Evolutionary conservation across 2,888 invertebrate species (phyloP).

Genomic region (Crioceris asparagi): DNA sequence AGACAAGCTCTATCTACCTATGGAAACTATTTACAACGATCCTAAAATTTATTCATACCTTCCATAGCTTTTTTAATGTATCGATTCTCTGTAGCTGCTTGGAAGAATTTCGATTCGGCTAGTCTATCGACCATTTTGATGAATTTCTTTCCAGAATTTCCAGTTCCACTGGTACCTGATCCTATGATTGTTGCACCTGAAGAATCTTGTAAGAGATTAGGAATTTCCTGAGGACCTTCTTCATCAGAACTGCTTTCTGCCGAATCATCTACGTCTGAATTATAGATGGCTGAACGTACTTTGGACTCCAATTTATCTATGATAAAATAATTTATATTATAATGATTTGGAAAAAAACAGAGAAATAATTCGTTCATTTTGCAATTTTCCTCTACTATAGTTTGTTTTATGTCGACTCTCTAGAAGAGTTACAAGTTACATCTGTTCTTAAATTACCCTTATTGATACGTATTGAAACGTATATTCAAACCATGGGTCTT

Average conservation of each 20-base stretch:
- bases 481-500: too few species aligned
- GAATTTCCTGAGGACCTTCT: conserved; percentile 35
- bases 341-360: background rate
- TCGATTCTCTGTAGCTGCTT: conserved; percentile 78
- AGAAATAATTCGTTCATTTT: too few species aligned
- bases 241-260: conserved; percentile 72
- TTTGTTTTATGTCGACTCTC: too few species aligned
- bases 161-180: background rate
- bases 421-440: too few species aligned
- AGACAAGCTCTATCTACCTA: too few species aligned
- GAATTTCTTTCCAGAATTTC: conserved; percentile 49
- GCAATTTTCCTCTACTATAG: too few species aligned
- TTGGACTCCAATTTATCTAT: conserved; percentile 22
- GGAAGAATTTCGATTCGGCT: conserved; percentile 77
- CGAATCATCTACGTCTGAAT: conserved; percentile 68
- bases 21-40: too few species aligned
- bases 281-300: conserved; percentile 49
- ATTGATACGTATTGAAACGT: too few species aligned
- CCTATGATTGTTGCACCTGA: conserved; percentile 1
- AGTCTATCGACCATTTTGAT: conserved; percentile 76
- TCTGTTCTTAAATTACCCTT: too few species aligned
- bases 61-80: conserved; percentile 84
- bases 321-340: conserved; percentile 7
- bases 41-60: too few species aligned
- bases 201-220: conserved; percentile 15